Evolutionary conservation across 2,888 invertebrate genomes (phyloP), one percentile per base, ranked within the genome.

Genomic region (Hipparchia sbordonii): DNA sequence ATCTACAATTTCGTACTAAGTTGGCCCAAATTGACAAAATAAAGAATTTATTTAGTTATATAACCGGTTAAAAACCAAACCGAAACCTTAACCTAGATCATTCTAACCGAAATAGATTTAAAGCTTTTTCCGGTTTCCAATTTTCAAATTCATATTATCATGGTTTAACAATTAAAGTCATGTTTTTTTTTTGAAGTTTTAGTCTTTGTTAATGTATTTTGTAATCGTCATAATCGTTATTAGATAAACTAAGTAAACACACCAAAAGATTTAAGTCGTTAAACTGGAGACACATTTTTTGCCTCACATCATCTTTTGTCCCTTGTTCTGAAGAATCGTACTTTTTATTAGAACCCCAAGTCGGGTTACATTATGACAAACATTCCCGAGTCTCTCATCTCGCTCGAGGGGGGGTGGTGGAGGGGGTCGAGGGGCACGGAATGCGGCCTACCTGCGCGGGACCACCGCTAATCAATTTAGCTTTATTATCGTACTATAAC

Each of bases 401-500:
- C 69, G 76, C 51, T 75, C 76, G 82, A 80, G 79, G 77, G 6
- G 51, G 78, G 77, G 72, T 78, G 60, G 65, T 75, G 57, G 76
- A 76, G 81, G 81, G 79, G 72, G 78, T 23, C 23, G 79, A 82
- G 78, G 74, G 76, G 78, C 69, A 81, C 81, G 91, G 92, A 93
- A 92, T 93, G 93, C 88, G 88, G 91, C 85, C 90, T 92, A 93
- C 93, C 92, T 92, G 92, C 89, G 87, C 87, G 85, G 87, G 91
- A 87, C 89, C 89, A 87, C 89, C 88, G 89, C 92, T 92, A 93
- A 93, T 93, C 93, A 93, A 93, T 91, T 93, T 93, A 92, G 87
- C 90, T 90, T 91, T 92, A 92, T 92, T 92, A 92, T 89, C 89
- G 88, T 87, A 85, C 88, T 88, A 91, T 90, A 91, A 90, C 89